Evolutionary conservation across 2,888 invertebrate species (phyloP).

Genomic region (Dione vanillae): DNA sequence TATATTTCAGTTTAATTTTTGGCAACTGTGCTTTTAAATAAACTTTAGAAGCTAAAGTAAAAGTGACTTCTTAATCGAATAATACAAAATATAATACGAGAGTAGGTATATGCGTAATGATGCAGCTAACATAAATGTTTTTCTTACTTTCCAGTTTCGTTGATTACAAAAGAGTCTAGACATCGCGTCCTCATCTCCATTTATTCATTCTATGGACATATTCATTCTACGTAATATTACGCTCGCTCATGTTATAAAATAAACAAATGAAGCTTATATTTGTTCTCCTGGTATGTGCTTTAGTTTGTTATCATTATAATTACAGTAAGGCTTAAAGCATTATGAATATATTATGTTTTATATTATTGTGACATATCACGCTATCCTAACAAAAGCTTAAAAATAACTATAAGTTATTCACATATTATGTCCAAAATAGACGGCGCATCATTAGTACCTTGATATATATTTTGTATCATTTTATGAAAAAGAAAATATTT

Average conservation of each 20-base stretch:
- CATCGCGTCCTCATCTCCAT: constrained; percentile 28
- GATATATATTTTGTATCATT: neutral
- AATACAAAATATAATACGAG: neutral
- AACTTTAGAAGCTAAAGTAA: neutral
- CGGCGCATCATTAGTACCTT: neutral
- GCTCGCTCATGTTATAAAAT: neutral
- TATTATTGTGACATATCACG: too few relatives aligned
- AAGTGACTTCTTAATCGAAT: neutral
- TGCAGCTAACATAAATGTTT: constrained; percentile 24
- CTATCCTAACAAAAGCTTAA: too few relatives aligned
- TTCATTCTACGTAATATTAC: constrained; percentile 22
- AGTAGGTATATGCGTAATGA: constrained; percentile 21
- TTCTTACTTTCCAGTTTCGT: constrained; percentile 25
- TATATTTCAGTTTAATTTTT: constrained; percentile 1
- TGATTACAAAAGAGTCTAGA: constrained; percentile 31
- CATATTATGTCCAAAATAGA: too few relatives aligned
- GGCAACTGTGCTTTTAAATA: constrained; percentile 1
- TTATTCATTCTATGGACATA: constrained; percentile 17
- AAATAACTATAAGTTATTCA: too few relatives aligned
- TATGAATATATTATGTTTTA: neutral
- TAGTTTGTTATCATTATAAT: neutral
- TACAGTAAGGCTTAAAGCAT: neutral
- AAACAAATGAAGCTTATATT: constrained; percentile 5
- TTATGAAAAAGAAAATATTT: neutral
- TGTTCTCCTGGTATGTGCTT: neutral